These are phyloP conservation scores for Pollenia angustigena DNA, from an alignment of 2,888 invertebrate genomes.

Conservation along the genomic window DNA sequence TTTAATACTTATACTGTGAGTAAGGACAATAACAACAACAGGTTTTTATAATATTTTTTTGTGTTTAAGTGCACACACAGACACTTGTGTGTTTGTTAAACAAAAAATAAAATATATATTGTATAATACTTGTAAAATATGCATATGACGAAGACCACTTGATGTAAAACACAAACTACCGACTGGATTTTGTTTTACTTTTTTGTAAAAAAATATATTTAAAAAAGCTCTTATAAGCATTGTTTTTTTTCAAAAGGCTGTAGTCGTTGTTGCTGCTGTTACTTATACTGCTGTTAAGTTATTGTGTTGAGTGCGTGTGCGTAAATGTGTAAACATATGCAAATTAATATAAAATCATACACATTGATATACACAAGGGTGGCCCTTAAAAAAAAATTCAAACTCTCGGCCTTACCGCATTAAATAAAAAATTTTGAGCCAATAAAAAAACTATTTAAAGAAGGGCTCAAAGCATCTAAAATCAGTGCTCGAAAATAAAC, in stretches of 20 bases:
- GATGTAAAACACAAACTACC: conserved; percentile 64
- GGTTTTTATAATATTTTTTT: neutral
- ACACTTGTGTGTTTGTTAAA: neutral
- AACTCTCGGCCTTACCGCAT: too few species aligned
- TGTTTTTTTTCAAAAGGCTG: neutral
- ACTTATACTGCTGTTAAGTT: conserved; percentile 39
- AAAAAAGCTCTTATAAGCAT: conserved; percentile 23
- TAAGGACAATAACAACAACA: conserved; percentile 43
- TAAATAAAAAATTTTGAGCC: too few species aligned
- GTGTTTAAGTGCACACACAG: neutral
- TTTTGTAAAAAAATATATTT: neutral
- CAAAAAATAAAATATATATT: neutral
- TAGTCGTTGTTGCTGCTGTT: conserved; percentile 28
- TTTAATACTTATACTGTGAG: conserved; percentile 34
- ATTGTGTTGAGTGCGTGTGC: conserved; percentile 59
- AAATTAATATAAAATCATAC: conserved; percentile 13
- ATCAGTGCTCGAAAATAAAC: too few species aligned
- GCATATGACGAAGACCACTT: conserved; percentile 68
- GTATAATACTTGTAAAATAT: conserved; percentile 50
- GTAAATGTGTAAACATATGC: conserved; percentile 60
- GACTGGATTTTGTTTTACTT: conserved; percentile 9
- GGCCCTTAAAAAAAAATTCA: too few species aligned
- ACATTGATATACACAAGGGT: neutral
- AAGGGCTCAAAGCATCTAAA: too few species aligned
- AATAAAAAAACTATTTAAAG: too few species aligned